Base-by-base conservation (phyloP, 1,140 invertebrate genomes). In the Hestina assimilis region DNA sequence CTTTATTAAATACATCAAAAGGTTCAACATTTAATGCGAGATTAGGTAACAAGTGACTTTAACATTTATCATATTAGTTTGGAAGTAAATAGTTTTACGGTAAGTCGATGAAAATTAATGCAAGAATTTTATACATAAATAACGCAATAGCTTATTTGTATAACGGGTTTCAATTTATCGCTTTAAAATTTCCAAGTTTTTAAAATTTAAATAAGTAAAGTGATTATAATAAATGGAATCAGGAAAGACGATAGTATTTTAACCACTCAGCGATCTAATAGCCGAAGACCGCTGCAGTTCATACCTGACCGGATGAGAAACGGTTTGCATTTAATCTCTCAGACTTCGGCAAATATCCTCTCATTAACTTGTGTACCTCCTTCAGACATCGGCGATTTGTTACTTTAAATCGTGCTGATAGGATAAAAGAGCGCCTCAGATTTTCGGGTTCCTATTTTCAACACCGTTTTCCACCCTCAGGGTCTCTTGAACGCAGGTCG, bases 311-410 rank as follows among this genome's bases (percentile, higher is more conserved):
- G 65, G 58, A 73, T 79, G 74, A 84, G 65, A 77, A 82, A 81
- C 72, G 67, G 55, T 60, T 61, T 67, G 73, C 79, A 76, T 81
- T 83, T 76, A 83, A 83, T 83, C 79, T 78, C 83, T 76, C 69
- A 83, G 77, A 72, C 71, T 69, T 71, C 79, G 63, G 81, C 73
- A 81, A 83, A 85, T 82, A 87, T 72, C 71, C 64, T 59, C 75
- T 85, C 82, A 87, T 87, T 87, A 87, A 80, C 75, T 81, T 73
- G 75, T 83, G 74, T 84, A 79, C 74, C 77, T 75, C 82, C 79
- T 87, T 83, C 78, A 76, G 79, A 82, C 75, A 81, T 83, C 78
- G 72, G 55, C 78, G 71, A 85, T 87, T 85, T 85, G 82, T 87
- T 74, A 84, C 74, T 76, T 73, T 54, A 72, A 83, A 83, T 78